Evolutionary conservation across 2,797 vertebrate genomes (phyloP).

Genomic region (Alcedo quadribrachys): DNA sequence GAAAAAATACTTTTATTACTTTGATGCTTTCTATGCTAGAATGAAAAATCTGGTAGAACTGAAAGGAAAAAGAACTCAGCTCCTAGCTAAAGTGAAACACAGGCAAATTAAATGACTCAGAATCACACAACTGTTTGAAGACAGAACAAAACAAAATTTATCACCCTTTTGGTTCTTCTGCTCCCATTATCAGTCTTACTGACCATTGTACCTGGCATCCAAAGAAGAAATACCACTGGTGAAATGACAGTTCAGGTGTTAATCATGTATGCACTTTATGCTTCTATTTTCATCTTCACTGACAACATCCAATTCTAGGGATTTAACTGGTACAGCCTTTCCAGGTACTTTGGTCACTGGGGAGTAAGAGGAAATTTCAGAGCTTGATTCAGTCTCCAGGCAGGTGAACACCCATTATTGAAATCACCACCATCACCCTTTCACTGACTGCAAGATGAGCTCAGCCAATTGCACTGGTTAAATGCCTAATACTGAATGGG

Average conservation of each 20-base stretch:
- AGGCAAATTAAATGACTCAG: neutral
- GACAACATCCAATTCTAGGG: neutral
- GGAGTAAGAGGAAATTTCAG: neutral
- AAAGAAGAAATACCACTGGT: neutral
- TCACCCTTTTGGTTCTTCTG: neutral
- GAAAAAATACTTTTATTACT: slow-evolving; percentile 8
- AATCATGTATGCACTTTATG: neutral
- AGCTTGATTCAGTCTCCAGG: neutral
- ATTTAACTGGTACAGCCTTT: neutral
- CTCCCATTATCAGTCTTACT: neutral
- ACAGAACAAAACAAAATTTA: neutral
- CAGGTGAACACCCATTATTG: neutral
- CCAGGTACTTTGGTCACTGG: neutral
- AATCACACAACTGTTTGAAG: neutral
- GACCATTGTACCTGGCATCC: neutral
- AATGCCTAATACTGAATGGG: neutral
- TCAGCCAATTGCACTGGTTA: neutral
- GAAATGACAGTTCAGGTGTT: neutral
- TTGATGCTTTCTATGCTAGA: slow-evolving; percentile 1
- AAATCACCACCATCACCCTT: neutral
- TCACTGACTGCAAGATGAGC: neutral
- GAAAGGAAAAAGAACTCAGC: neutral
- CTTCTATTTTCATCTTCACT: neutral
- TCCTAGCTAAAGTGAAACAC: neutral
- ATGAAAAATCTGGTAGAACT: neutral